A percentile compares a stretch with the other conserved stretches of the same genome.
Conservation (phyloP, 2,888 invertebrate species). For the Mesorhabditis spiculigera region DNA sequence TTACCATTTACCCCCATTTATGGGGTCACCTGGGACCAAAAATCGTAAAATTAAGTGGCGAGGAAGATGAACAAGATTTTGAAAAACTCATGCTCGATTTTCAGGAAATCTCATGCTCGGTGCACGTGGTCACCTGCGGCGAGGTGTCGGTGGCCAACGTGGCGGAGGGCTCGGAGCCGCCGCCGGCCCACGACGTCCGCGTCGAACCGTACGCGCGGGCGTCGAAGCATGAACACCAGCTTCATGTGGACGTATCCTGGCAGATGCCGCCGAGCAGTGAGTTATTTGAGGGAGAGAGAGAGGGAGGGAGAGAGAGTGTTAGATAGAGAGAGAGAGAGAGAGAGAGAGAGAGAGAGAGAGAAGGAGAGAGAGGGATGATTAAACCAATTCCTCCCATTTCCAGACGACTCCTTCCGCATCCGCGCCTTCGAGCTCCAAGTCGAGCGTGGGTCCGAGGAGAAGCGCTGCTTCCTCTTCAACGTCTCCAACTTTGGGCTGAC, state of each 20-base stretch:
- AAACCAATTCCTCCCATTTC: constrained; percentile 9
- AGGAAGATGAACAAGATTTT: not conserved
- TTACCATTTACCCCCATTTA: no score
- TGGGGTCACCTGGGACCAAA: no score
- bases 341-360: no score
- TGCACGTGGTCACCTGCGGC: constrained; percentile 46
- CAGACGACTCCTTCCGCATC: constrained; percentile 41
- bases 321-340: no score
- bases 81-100: constrained; percentile 4
- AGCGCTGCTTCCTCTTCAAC: constrained; percentile 51
- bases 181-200: constrained; percentile 52
- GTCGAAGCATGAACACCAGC: constrained; percentile 33
- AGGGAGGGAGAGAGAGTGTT: no score
- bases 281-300: constrained; percentile 11
- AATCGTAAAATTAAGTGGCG: no score
- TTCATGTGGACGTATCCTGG: constrained; percentile 55
- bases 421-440: constrained; percentile 50
- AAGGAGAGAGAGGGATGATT: no score
- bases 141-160: constrained; percentile 22
- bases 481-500: constrained; percentile 41
- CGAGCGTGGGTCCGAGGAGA: constrained; percentile 29
- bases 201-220: constrained; percentile 49
- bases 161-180: constrained; percentile 26
- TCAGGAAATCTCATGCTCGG: constrained; percentile 44
- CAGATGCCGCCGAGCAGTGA: constrained; percentile 52